phyloP scores from a whole-genome alignment of 30 jellyfish, hydroid and myxozoan species.

The Pseudorhiza aurosa region DNA sequence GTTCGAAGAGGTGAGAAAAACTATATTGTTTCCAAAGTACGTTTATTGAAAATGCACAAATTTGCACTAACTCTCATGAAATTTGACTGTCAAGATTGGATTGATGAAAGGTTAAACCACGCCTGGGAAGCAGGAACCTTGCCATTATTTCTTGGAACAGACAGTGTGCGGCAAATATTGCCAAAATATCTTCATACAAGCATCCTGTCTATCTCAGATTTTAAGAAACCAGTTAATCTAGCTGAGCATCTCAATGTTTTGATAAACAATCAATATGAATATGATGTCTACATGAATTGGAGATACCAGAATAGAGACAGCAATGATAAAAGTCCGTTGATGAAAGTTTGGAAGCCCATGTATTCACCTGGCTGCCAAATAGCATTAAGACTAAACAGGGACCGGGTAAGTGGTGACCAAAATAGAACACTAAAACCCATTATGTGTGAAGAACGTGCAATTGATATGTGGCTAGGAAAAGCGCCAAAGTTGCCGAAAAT shows the following conservation, averaged over 20 bases:
- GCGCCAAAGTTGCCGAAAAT: background rate
- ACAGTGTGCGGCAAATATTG: constrained; percentile 28
- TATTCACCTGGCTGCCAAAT: constrained; percentile 72
- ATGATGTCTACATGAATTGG: constrained; percentile 62
- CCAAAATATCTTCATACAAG: constrained; percentile 53
- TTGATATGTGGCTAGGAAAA: constrained; percentile 43
- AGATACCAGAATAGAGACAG: background rate
- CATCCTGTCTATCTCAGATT: constrained; percentile 62
- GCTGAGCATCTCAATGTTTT: constrained; percentile 65
- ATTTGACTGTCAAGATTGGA: constrained; percentile 70
- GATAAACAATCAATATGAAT: constrained; percentile 40
- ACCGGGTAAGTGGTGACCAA: background rate
- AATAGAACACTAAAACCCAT: constrained; percentile 11
- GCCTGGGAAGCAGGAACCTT: constrained; percentile 75
- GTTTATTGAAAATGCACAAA: constrained; percentile 34
- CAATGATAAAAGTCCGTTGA: constrained; percentile 31
- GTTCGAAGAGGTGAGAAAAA: constrained; percentile 35
- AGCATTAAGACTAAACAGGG: constrained; percentile 38
- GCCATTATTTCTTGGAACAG: constrained; percentile 91
- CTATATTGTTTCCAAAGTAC: constrained; percentile 29
- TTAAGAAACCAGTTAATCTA: constrained; percentile 55
- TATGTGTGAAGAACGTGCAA: constrained; percentile 30
- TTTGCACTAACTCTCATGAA: constrained; percentile 78
- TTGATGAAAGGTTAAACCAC: constrained; percentile 79
- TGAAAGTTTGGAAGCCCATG: constrained; percentile 58